Base-by-base conservation (phyloP, 2,113 vertebrate genomes). In the Nannobrachium achirus region DNA sequence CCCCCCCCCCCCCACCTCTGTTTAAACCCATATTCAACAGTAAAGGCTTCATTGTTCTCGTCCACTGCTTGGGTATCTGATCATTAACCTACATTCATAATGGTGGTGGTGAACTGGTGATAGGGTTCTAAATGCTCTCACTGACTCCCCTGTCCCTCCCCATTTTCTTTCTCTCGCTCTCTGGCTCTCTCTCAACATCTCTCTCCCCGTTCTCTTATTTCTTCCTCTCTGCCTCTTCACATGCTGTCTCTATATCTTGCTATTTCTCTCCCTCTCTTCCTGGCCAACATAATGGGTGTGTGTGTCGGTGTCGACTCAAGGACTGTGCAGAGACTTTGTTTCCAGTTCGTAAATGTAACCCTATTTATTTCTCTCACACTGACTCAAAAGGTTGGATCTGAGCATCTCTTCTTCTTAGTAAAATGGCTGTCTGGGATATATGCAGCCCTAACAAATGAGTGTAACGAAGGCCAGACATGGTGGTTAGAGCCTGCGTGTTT, bases 71-170 rank as follows among this genome's bases (percentile, higher is more conserved):
- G 79, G 75, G 72, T 80, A 68, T 88, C 79, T 80, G 79, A 82
- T 89, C 84, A 89, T 91, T 92, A 91, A 92, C 89, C 92, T 89
- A 92, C 81, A 91, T 92, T 88, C 48, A 53, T 78, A 78, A 76
- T 64, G 16, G 79, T 53, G 73, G 55, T n/a, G n/a, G n/a, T n/a
- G n/a, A n/a, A n/a, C n/a, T n/a, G n/a, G n/a, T 74, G 19, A 68
- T 63, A 41, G 78, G 66, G 69, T 84, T 86, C 84, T 90, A 83
- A 82, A 81, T 77, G 69, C 75, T 66, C 68, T 80, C 74, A 51
- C 61, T 42, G 48, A 19, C 53, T 50, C 65, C 66, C 52, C 39
- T 40, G 3, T 5, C 25, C 25, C 6, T 5, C 3, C 25, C 25
- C 25, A 33, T 33, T 33, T 33, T 33, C 1, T 33, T 33, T 33